Percentiles rank a stretch among this genome's conserved stretches.
Evolutionary conservation across 2,797 vertebrate genomes (phyloP).

Genomic region (Typhlichthys subterraneus): DNA sequence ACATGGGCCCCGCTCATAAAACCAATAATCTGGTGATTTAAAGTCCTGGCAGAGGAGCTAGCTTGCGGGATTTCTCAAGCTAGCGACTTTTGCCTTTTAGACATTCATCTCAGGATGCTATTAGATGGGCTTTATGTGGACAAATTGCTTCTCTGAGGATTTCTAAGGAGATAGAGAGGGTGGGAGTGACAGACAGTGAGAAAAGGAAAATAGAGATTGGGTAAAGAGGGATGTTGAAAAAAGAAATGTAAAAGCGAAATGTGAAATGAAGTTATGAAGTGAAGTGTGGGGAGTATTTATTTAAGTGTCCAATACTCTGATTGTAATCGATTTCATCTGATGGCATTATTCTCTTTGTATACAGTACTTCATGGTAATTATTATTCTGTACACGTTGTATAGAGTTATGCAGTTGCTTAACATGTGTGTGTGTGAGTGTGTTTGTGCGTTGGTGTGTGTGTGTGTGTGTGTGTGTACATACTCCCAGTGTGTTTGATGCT

Average conservation of each 20-base stretch:
- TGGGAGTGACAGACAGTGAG: constrained; percentile 30
- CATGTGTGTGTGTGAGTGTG: constrained; percentile 6
- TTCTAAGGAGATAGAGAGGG: constrained; percentile 35
- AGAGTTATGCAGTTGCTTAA: not conserved
- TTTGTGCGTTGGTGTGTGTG: constrained; percentile 1
- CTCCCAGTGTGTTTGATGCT: constrained; percentile 13
- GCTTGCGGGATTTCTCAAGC: constrained; percentile 42
- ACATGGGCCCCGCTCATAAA: constrained; percentile 79
- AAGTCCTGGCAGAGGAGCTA: constrained; percentile 51
- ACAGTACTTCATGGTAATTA: too few species aligned
- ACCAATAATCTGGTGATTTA: constrained; percentile 84
- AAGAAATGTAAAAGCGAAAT: constrained; percentile 22
- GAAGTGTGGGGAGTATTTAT: constrained; percentile 7
- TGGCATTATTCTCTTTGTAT: not conserved
- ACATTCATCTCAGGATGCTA: constrained; percentile 70
- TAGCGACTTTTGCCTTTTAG: constrained; percentile 47
- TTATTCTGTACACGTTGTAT: not conserved
- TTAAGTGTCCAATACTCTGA: too few species aligned
- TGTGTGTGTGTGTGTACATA: constrained; percentile 21
- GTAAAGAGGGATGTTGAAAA: constrained; percentile 22
- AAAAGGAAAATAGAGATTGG: constrained; percentile 20
- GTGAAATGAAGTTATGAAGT: constrained; percentile 11
- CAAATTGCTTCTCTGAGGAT: constrained; percentile 70
- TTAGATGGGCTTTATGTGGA: constrained; percentile 64
- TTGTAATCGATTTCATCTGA: not conserved